Base-by-base conservation (phyloP, 2,888 invertebrate species). In the Ypsolopha scabrella region DNA sequence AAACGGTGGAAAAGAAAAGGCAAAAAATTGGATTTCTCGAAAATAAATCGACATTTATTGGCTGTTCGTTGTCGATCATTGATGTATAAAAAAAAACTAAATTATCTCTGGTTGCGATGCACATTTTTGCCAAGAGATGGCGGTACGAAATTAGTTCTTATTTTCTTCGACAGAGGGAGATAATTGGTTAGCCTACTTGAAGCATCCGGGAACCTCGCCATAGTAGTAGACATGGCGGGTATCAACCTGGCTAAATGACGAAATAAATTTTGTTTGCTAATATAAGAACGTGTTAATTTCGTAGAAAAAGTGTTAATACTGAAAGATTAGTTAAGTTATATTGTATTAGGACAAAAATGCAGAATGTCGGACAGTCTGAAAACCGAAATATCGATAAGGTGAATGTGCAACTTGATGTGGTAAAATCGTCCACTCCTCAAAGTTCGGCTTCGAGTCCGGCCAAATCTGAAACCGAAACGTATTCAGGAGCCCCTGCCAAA, bases 291-390 rank as follows among this genome's bases (percentile, higher is more conserved):
- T 85, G 83, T 78, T 85, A 79, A 83, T 85, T 81, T 82, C 78
- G 67, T 78, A 78, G 70, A 75, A 75, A 77, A 77, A 83, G 86
- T 86, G 85, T 85, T 81, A 75, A 79, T 82, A 82, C 80, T 83
- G 70, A 85, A 80, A 82, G 81, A 85, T 80, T 82, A 80, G 80
- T 77, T 83, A 82, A 81, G 82, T 75, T 86, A 72, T 75, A 80
- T 86, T 83, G 81, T 77, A 80, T 85, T 90, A 89, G 90, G 90
- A 90, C 89, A 91, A 93, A 93, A 91, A 94, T 94, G 94, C 94
- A 94, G 94, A 94, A 94, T 94, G 94, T 93, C 89, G 91, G 91
- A 91, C 92, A 92, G 90, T 90, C 92, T 89, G 93, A 93, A 90
- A 92, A 90, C 89, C 90, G 92, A 89, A 93, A 92, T 90, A 89